These are phyloP conservation scores for Baryphthengus martii DNA, from an alignment of 2,113 vertebrate genomes.

Conservation along the genomic window DNA sequence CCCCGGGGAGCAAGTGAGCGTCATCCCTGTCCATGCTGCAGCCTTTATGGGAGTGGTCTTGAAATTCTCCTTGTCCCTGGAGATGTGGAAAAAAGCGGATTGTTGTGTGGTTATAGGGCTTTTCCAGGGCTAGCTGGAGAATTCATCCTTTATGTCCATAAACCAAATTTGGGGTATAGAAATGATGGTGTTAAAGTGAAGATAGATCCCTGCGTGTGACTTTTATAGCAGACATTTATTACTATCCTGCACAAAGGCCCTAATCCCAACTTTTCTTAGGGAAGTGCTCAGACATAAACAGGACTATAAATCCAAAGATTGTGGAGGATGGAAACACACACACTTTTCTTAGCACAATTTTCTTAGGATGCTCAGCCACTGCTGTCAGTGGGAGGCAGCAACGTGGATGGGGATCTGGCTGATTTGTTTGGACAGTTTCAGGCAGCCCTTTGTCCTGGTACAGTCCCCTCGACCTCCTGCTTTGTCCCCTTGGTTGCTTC, in stretches of 20 bases:
- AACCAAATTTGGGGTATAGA: not conserved
- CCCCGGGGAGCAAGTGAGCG: fast-evolving
- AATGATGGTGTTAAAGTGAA: not conserved
- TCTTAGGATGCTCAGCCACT: not conserved
- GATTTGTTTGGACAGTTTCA: fast-evolving
- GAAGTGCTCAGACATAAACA: not conserved
- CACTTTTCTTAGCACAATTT: fast-evolving
- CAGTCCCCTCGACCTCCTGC: fast-evolving
- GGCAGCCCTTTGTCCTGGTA: not conserved
- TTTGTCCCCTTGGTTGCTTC: fast-evolving
- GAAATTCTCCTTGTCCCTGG: not conserved
- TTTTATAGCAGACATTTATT: not conserved
- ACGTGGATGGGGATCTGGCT: not conserved
- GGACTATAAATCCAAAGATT: not conserved
- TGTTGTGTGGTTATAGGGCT: fast-evolving
- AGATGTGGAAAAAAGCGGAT: too few species aligned
- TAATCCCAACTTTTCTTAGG: not conserved
- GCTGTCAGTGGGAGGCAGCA: not conserved
- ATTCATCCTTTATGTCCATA: not conserved
- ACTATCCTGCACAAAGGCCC: not conserved
- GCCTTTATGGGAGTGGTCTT: not conserved
- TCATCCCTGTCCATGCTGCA: not conserved
- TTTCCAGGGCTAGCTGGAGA: not conserved
- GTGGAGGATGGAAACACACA: not conserved
- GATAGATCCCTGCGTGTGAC: not conserved